Base-by-base conservation (phyloP, 2,888 invertebrate genomes). In the Hyposoter dolosus region DNA sequence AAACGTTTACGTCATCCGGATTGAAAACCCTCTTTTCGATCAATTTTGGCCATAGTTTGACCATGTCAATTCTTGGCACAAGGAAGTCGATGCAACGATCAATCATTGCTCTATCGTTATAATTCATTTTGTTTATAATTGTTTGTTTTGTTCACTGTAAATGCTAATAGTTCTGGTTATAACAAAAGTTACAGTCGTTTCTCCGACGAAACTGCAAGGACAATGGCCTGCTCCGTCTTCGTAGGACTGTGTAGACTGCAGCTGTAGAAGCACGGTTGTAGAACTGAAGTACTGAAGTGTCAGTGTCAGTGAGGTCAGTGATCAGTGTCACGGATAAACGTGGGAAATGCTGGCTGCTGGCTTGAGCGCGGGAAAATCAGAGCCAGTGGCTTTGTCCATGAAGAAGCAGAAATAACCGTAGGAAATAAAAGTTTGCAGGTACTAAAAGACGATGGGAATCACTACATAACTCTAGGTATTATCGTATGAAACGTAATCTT, bases 1-100 rank as follows among this genome's bases (percentile, higher is more conserved):
- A 86, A 40, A 93, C 87, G 69, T 93, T 93, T 7, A 91, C 90
- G 50, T 93, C 93, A 75, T 93, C 92, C 23, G 81, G 79, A 82
- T 93, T 90, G 80, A 89, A 94, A 68, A 94, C 88, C 60, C 89
- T 77, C 65, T 92, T 89, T n/a, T 91, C 88, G 3, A 94, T n/a
- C 32, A 94, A 87, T 84, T 89, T 90, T 15, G 93, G 93, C 90
- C 91, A 91, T 5, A 94, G 84, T 2, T 23, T 87, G 1, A 28
- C 10, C 45, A 93, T 89, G 63, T 93, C 83, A 69, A 90, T 89
- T 80, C 69, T 81, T 3, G 89, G 76, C 45, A 89, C 85, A 32
- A 93, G 63, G 1, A 76, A 17, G n/a, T 92, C 87, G 45, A 90
- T 91, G 35, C 82, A 89, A 2, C 40, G 35, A 76, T 93, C 91